Evolutionary conservation across 1,140 invertebrate genomes (phyloP), one percentile per base, ranked within the genome.

Genomic region (Trypoxylus dichotomus): DNA sequence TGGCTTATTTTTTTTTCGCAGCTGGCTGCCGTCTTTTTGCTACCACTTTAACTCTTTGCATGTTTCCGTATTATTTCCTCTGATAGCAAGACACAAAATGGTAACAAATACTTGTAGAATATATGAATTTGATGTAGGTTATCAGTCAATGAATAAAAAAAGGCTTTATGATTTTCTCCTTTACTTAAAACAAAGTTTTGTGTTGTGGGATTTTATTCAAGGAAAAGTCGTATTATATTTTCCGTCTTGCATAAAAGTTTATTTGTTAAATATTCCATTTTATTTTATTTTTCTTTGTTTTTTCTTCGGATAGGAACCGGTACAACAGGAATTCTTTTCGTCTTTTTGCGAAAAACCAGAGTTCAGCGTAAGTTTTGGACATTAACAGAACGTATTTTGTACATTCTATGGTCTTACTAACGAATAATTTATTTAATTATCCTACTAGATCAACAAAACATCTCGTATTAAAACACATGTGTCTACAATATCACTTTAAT

Each of bases 241-340:
- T 19, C 32, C 10, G 10, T 37, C n/a, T n/a, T n/a, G 7, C 7
- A 71, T 27, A 71, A 24, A 27, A 71, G 0, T 25, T 24, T 71
- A 71, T 71, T 27, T 27, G 13, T 71, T 24, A 6, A 21, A 41
- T 41, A 41, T 74, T 10, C 21, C 19, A 47, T 75, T 75, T 47
- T 75, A 3, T 75, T 77, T 78, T 78, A 11, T 76, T 78, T 77
- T 74, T 79, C 77, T 79, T 81, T 75, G 13, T 81, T 79, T 77
- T 78, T 76, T 77, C 76, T 79, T 79, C 79, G 32, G 78, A 76
- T 79, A 85, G 84, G 84, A 85, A 77, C 81, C 83, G 74, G 81
- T 83, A 42, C 79, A 84, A 79, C 82, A 85, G 79, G 84, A 85
- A 81, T 85, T 83, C 81, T 85, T 81, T 81, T 85, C 84, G 42